These are phyloP conservation scores for Nothura maculosa DNA, from an alignment of 2,797 vertebrate species.

Conservation along the genomic window DNA sequence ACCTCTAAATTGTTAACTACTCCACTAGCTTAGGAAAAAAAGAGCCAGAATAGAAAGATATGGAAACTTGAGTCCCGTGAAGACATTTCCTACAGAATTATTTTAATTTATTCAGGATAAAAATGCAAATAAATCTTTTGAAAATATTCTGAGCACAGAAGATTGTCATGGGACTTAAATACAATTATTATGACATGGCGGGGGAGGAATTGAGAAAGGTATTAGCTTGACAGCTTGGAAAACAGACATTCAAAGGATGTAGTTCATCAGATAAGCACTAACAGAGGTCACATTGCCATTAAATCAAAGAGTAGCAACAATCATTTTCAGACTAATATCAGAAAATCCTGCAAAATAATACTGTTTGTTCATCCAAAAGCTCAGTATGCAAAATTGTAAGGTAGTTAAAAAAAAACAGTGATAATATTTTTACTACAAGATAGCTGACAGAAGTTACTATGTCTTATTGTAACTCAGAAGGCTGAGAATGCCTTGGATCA, in stretches of 20 bases:
- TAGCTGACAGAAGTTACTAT: neutral
- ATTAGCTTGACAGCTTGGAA: slow-evolving; percentile 36
- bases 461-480: neutral
- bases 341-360: slow-evolving; percentile 28
- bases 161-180: slow-evolving; percentile 57
- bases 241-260: slow-evolving; percentile 1
- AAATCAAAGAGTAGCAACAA: neutral
- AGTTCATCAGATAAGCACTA: slow-evolving; percentile 2
- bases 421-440: neutral
- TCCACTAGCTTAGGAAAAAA: slow-evolving; percentile 47
- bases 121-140: slow-evolving; percentile 74
- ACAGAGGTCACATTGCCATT: neutral
- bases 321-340: slow-evolving; percentile 32
- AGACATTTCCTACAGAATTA: slow-evolving; percentile 65
- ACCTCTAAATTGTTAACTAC: slow-evolving; percentile 59
- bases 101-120: slow-evolving; percentile 73
- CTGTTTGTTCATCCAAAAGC: neutral
- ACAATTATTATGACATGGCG: slow-evolving; percentile 53
- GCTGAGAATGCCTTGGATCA: neutral
- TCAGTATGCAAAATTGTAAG: neutral
- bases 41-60: slow-evolving; percentile 37
- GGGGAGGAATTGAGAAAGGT: neutral
- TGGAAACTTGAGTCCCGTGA: slow-evolving; percentile 42
- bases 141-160: slow-evolving; percentile 47
- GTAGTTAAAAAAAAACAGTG: neutral